Evolutionary conservation across 2,888 invertebrate genomes (phyloP), one percentile per base, ranked within the genome.

Genomic region (Buathra laborator): DNA sequence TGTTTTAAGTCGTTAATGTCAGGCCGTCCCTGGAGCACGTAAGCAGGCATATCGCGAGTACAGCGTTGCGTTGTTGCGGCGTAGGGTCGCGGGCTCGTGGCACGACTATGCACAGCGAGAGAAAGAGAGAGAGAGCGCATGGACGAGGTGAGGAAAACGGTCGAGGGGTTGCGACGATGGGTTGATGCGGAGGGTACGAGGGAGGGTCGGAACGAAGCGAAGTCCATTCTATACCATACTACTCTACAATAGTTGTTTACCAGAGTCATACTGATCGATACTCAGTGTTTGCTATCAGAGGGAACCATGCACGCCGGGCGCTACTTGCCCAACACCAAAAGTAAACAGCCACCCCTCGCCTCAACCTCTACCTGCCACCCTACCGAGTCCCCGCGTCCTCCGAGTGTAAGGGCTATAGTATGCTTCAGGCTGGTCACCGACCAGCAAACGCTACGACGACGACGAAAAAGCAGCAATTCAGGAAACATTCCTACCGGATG

Each of bases 261-360:
- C 92, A 91, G 91, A 93, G 93, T 92, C 91, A 93, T 92, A 93
- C 93, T 92, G 93, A 93, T 94, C 94, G 93, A 93, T 93, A 94
- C 91, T 91, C 90, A 88, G 90, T 93, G 93, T 93, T 93, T 93
- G 93, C 93, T 91, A 93, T 93, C 92, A 92, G 90, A 92, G 91
- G 90, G 91, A 92, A 91, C 90, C 91, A 93, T 93, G 91, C 90
- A 92, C 91, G 90, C 90, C 88, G 90, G 91, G 91, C 91, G 91
- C 91, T 92, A 92, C 90, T 93, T 92, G 92, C 91, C 91, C 92
- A 92, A 92, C 91, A 92, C 91, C 91, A 91, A 92, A 92, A 91
- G 93, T 91, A 93, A 93, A 93, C 92, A 92, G 89, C 89, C 91
- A 90, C 90, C 91, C 88, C 87, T 87, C 87, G 78, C 86, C 44